Conservation (phyloP, 2,888 invertebrate species). For the Lasius platythorax region DNA sequence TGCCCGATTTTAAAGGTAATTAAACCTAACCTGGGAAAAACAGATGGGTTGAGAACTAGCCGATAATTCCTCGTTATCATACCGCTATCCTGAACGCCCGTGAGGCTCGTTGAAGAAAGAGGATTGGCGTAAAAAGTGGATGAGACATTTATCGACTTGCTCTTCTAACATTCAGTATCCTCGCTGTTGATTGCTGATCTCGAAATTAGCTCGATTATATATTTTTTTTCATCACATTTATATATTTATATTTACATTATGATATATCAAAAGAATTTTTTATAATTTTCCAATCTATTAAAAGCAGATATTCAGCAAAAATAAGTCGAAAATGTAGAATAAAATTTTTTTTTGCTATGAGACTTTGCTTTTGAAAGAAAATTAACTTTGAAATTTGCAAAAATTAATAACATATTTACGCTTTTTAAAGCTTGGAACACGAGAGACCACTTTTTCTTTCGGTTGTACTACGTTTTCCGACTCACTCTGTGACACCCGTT, state of each 20-base stretch:
- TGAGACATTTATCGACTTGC: constrained; percentile 50
- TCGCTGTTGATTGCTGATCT: not conserved
- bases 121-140: constrained; percentile 40
- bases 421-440: not conserved
- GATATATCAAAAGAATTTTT: not conserved
- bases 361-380: not conserved
- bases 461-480: not conserved
- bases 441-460: not conserved
- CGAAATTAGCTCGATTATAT: not conserved
- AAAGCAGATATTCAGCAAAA: not conserved
- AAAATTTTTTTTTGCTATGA: not conserved
- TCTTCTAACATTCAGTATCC: constrained; percentile 23
- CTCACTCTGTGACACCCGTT: not conserved
- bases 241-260: not conserved
- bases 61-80: constrained; percentile 58
- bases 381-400: not conserved
- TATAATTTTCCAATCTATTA: not conserved
- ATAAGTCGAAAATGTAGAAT: not conserved
- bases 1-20: constrained; percentile 75
- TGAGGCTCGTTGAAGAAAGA: constrained; percentile 45
- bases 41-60: constrained; percentile 57
- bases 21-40: constrained; percentile 68
- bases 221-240: not conserved
- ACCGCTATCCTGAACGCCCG: constrained; percentile 39
- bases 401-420: not conserved